Evolutionary conservation across 2,797 vertebrate genomes (phyloP).

Genomic region (Cetoscarus ocellatus): DNA sequence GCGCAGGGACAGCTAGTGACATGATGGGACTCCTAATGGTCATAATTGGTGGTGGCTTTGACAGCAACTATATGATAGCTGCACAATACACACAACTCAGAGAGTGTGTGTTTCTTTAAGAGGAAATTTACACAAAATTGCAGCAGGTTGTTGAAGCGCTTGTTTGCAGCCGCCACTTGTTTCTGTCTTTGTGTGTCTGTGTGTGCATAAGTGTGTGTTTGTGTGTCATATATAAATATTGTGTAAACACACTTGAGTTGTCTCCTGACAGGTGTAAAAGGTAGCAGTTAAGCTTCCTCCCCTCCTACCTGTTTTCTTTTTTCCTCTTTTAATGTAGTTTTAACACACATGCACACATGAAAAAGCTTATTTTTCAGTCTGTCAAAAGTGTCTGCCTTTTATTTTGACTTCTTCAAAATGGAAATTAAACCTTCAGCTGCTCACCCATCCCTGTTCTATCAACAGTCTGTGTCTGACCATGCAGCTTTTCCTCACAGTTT

Average conservation of each 20-base stretch:
- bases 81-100: constrained; percentile 90
- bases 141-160: constrained; percentile 88
- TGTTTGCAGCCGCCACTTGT: constrained; percentile 85
- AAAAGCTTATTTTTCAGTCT: not conserved
- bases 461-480: not conserved
- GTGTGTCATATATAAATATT: constrained; percentile 68
- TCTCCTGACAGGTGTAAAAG: constrained; percentile 85
- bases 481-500: not conserved
- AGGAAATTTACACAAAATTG: constrained; percentile 99
- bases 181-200: constrained; percentile 77
- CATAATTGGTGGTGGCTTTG: constrained; percentile 98
- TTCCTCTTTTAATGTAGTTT: constrained; percentile 53
- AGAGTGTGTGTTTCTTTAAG: constrained; percentile 87
- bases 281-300: constrained; percentile 79
- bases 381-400: constrained; percentile 34
- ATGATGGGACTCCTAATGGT: constrained; percentile 99
- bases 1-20: constrained; percentile 93
- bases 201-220: constrained; percentile 20
- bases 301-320: constrained; percentile 60
- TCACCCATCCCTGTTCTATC: constrained; percentile 4
- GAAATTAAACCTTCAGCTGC: constrained; percentile 45
- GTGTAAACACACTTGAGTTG: constrained; percentile 71
- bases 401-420: constrained; percentile 39
- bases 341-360: constrained; percentile 31
- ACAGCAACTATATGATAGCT: constrained; percentile 98